These are phyloP conservation scores for Muraenolepis orangiensis DNA, from an alignment of 2,797 vertebrate species.

Conservation along the genomic window DNA sequence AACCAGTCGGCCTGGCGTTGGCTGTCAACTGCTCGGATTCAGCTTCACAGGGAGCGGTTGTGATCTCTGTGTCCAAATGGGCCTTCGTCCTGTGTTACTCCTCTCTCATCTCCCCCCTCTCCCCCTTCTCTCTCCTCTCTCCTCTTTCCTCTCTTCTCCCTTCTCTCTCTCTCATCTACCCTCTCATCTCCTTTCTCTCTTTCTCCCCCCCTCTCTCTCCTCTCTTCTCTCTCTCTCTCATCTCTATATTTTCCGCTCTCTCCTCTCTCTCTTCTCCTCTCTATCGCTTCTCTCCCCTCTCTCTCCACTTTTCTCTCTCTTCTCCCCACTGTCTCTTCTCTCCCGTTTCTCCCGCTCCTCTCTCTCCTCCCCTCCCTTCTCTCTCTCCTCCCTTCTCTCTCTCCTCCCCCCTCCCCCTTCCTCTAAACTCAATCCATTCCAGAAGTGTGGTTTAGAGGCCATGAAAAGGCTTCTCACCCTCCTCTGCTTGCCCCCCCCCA, in stretches of 20 bases:
- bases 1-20: neutral
- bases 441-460: slow-evolving; percentile 68
- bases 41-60: slow-evolving; percentile 31
- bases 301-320: too few relatives aligned
- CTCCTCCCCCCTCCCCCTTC: neutral
- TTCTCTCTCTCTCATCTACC: neutral
- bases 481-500: too few relatives aligned
- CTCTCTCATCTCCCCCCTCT: neutral
- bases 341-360: neutral
- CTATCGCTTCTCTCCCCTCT: too few relatives aligned
- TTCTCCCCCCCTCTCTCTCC: too few relatives aligned
- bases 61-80: slow-evolving; percentile 3
- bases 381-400: neutral
- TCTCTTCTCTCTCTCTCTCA: too few relatives aligned
- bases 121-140: neutral
- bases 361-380: slow-evolving; percentile 24
- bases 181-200: too few relatives aligned
- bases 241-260: too few relatives aligned
- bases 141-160: too few relatives aligned
- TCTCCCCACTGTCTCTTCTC: too few relatives aligned
- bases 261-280: too few relatives aligned
- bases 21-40: slow-evolving; percentile 33
- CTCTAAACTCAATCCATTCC: slow-evolving; percentile 31
- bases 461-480: too few relatives aligned
- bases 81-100: neutral